Base-by-base conservation (phyloP, 2,888 invertebrate species). In the Cheilosia pagana region DNA sequence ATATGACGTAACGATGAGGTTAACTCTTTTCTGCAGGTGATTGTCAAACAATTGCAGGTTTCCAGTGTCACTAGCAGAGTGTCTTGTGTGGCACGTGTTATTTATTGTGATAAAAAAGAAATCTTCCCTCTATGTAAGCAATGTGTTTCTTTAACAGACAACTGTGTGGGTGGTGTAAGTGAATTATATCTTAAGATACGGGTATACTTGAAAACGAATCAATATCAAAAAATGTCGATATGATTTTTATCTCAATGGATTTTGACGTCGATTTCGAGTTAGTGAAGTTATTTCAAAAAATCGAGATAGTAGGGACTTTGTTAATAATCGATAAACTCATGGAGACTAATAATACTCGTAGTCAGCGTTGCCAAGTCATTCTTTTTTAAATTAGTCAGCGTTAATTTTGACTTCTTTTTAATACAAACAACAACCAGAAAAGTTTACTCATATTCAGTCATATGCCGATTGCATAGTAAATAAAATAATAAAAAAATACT, bases 91-190 rank as follows among this genome's bases (percentile, higher is more conserved):
- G 16, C 16, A 52, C 1, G 19, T 65, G 28, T 35, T 48, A 31
- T 10, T 39, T 62, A 55, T 35, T 10, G 35, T 19, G 19, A 16
- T 25, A 3, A 6, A 48, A 57, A 48, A 57, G 19, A 19, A 28
- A 8, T 1, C 0, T 28, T 39, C 25, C 19, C 6, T 39, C 50
- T 67, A 75, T 50, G 59, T 67, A 52, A 50, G 23, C 1, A 45
- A 70, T 77, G 77, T 55, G 68, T 12, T 70, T 77, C 10, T 62
- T 62, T 14, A 62, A 62, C 28, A 77, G 45, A 23, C 43, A 62
- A n/a, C 25, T 68, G 16, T 77, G 23, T 62, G 62, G 53, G 45
- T 77, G 77, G 60, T 77, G 77, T 77, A 53, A 77, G 77, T 68
- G 25, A 10, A 12, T 10, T 14, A 23, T 14, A 50, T 23, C 12